These are phyloP conservation scores for Gallinago media DNA, from an alignment of 2,113 vertebrate species.

Conservation along the genomic window DNA sequence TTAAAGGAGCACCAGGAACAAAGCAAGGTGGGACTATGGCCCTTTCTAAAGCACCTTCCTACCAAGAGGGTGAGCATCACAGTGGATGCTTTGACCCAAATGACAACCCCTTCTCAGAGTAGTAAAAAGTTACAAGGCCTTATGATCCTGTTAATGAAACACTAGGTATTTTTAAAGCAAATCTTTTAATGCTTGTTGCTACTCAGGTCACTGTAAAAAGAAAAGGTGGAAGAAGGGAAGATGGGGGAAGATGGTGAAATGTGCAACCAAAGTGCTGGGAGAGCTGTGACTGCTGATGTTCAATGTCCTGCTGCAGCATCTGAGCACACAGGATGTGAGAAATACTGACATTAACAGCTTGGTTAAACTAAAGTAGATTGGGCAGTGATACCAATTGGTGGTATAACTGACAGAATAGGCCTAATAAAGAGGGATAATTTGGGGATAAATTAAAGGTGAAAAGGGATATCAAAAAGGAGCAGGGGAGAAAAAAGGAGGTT, in stretches of 20 bases:
- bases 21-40: not conserved
- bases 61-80: not conserved
- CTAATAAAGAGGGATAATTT: not conserved
- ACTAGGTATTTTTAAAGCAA: not conserved
- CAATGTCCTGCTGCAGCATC: not conserved
- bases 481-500: not conserved
- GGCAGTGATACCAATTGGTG: not conserved
- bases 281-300: no score
- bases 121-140: not conserved
- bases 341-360: not conserved
- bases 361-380: not conserved
- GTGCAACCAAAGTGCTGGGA: not conserved
- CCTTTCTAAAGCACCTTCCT: not conserved
- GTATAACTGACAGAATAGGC: not conserved
- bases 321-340: not conserved
- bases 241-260: not conserved
- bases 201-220: not conserved
- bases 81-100: not conserved
- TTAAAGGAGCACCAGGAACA: not conserved
- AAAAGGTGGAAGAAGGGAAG: not conserved
- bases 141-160: not conserved
- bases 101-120: not conserved
- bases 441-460: not conserved
- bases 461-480: not conserved
- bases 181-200: not conserved